Conservation (phyloP, 2,888 invertebrate genomes). For the Seira ritae region DNA sequence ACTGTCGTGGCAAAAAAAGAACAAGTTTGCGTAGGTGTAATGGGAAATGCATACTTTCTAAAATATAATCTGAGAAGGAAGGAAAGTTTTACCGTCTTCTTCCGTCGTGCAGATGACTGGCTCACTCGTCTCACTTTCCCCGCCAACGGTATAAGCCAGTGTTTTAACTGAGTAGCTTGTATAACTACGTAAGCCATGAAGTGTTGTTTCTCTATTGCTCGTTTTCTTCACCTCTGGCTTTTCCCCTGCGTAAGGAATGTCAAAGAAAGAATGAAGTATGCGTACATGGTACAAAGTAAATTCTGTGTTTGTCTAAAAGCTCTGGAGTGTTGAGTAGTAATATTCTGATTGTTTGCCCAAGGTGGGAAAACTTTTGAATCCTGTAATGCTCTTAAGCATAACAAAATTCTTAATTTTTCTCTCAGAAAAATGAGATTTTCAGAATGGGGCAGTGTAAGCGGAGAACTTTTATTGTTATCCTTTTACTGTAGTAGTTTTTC, state of each 20-base stretch:
- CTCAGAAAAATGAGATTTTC: no score
- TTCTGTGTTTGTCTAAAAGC: no score
- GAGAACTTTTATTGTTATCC: no score
- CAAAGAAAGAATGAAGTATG: neutral
- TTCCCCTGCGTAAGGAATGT: constrained; percentile 54
- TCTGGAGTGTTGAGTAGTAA: no score
- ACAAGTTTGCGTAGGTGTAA: constrained; percentile 10
- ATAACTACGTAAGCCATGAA: constrained; percentile 76
- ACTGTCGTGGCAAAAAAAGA: constrained; percentile 73
- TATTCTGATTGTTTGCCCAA: no score
- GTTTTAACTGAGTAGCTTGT: constrained; percentile 78
- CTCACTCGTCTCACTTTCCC: constrained; percentile 76
- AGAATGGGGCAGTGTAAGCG: no score
- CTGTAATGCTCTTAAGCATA: no score
- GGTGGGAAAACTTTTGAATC: no score
- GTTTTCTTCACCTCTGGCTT: constrained; percentile 73
- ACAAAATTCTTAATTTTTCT: no score
- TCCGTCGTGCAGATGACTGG: constrained; percentile 76
- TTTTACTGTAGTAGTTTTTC: no score
- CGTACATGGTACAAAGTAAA: neutral
- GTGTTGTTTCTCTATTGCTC: constrained; percentile 73
- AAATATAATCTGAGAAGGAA: constrained; percentile 28
- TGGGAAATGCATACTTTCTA: neutral
- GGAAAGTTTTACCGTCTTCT: constrained; percentile 75
- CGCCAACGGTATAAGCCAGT: constrained; percentile 77